A percentile compares a stretch with the other conserved stretches of the same genome.
Conservation (phyloP, 1,140 invertebrate genomes). For the Leptestheria dahalacensis region DNA sequence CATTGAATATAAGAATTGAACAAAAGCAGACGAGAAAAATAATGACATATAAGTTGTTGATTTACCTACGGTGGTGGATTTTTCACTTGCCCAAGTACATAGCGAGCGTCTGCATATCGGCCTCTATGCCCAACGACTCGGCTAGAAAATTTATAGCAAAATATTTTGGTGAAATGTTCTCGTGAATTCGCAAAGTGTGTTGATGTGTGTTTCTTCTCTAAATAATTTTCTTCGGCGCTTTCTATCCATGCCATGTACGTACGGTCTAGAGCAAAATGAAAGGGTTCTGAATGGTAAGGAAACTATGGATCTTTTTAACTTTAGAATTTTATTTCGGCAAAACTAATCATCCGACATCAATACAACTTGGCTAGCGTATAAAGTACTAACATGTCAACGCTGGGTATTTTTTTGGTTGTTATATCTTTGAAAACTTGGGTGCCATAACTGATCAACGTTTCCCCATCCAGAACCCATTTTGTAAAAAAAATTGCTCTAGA, state of each 20-base stretch:
- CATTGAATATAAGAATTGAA: background rate
- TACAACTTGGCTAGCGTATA: background rate
- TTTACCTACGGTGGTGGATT: conserved; percentile 3
- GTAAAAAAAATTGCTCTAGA: too few species aligned
- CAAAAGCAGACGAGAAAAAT: background rate
- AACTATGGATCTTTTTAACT: too few species aligned
- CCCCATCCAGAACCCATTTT: background rate
- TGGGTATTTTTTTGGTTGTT: too few species aligned
- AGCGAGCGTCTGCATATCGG: conserved; percentile 11
- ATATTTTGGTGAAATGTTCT: too few species aligned
- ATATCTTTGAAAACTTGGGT: too few species aligned
- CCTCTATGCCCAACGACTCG: conserved; percentile 9
- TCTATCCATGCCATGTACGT: background rate
- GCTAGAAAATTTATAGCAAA: too few species aligned
- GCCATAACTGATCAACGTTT: too few species aligned
- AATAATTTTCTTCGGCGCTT: background rate
- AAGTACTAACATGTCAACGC: too few species aligned
- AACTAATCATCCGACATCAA: too few species aligned
- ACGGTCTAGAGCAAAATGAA: too few species aligned
- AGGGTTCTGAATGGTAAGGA: too few species aligned
- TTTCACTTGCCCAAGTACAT: conserved; percentile 9
- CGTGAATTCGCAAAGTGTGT: background rate
- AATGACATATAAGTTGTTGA: background rate
- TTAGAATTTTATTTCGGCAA: too few species aligned
- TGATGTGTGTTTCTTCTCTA: background rate